Evolutionary conservation across 2,113 vertebrate genomes (phyloP).

Genomic region (Toxotes chatareus): DNA sequence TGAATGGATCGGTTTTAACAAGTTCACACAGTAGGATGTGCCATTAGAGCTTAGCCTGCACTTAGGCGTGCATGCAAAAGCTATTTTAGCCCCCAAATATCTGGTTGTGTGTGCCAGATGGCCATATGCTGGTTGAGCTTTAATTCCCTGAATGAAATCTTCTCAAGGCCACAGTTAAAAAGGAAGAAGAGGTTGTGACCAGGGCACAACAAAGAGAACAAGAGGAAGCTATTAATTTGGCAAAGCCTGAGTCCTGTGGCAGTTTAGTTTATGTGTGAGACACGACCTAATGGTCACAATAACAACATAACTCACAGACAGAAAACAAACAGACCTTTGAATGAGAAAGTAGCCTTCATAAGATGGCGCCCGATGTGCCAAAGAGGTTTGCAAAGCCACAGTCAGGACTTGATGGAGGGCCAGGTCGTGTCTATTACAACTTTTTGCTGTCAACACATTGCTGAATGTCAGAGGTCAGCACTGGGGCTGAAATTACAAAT

Average conservation of each 20-base stretch:
- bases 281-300: neutral
- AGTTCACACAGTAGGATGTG: constrained; percentile 55
- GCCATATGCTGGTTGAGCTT: constrained; percentile 67
- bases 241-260: constrained; percentile 10
- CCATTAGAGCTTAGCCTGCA: constrained; percentile 66
- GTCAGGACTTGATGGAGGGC: neutral
- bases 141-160: constrained; percentile 74
- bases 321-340: constrained; percentile 8
- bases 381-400: constrained; percentile 9
- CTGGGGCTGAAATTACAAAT: constrained; percentile 18
- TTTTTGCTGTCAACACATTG: constrained; percentile 24
- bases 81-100: constrained; percentile 73
- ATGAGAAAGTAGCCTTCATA: neutral
- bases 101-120: constrained; percentile 72
- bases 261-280: constrained; percentile 10
- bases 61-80: constrained; percentile 63
- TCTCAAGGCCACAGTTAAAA: constrained; percentile 48
- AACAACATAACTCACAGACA: neutral
- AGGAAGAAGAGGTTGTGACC: constrained; percentile 29
- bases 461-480: constrained; percentile 24
- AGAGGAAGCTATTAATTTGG: constrained; percentile 41
- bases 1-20: constrained; percentile 43
- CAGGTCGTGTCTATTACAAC: constrained; percentile 4
- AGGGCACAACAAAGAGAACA: constrained; percentile 45
- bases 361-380: neutral